Evolutionary conservation across 2,113 vertebrate species (phyloP), one percentile per base, ranked within the genome.

Genomic region (Nematolebias whitei): DNA sequence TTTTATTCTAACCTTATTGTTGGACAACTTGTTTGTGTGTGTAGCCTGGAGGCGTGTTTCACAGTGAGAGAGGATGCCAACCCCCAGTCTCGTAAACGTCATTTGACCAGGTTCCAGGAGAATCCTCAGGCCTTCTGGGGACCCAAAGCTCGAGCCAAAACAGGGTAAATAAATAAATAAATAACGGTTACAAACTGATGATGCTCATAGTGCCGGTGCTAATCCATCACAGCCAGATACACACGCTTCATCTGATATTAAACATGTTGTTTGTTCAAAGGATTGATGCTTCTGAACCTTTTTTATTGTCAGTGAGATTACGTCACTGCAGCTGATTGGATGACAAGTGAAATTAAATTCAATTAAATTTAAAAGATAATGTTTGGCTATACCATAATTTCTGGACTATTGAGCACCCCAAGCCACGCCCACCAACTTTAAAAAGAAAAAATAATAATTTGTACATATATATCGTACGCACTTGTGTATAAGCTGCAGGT

Each of bases 51-150:
- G 81, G 96, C 95, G 1, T 94, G 93, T 82, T 98, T 98, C 63
- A 87, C 92, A 0, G 84, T 98, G 57, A 91, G 95, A 1, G 91
- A 94, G 0, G 96, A 98, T 1, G 95, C 96, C 59, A 98, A 98
- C 78, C 96, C 96, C 74, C 94, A 93, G 86, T 98, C 96, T 3
- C 90, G 96, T 29, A 93, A 92, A 74, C 90, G 88, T 24, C 95
- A 95, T 44, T 88, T 97, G 56, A 95, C 93, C 12, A 89, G 96
- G 2, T 98, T 98, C 85, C 96, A 97, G 26, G 94, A 94, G 74
- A 98, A 98, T 50, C 96, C 96, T 0, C 92, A 95, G 56, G 94
- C 95, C 13, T 95, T 95, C 80, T 98, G 96, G 96, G 96, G 96
- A 1, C 96, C 96, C 23, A 95, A 96, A 82, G 93, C 95, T 39